These are phyloP conservation scores for Drosophila murphyi DNA, from an alignment of 1,140 invertebrate genomes.

Conservation along the genomic window DNA sequence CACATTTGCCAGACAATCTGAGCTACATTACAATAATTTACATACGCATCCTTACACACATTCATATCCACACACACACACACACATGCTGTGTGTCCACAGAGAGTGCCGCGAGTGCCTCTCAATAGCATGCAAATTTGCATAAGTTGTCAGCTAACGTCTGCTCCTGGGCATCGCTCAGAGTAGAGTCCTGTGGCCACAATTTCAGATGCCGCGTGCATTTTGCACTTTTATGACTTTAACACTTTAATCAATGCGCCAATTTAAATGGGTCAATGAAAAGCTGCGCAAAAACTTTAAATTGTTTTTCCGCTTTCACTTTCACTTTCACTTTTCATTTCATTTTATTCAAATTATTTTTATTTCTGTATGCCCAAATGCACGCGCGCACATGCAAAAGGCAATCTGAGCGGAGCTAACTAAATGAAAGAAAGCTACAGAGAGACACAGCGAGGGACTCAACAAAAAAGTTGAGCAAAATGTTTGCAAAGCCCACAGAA, in stretches of 20 bases:
- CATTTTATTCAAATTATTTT: neutral
- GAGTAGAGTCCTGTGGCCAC: conserved; percentile 21
- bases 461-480: conserved; percentile 38
- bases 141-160: conserved; percentile 77
- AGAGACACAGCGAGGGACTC: conserved; percentile 4
- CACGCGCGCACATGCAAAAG: neutral
- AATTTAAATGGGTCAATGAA: conserved; percentile 14
- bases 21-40: conserved; percentile 67
- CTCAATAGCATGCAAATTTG: conserved; percentile 77
- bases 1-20: conserved; percentile 46
- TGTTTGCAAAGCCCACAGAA: conserved; percentile 25
- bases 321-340: neutral
- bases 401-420: conserved; percentile 26
- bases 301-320: conserved; percentile 26
- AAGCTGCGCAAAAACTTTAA: neutral
- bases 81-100: neutral
- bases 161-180: conserved; percentile 26
- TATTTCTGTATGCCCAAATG: conserved; percentile 3
- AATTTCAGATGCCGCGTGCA: conserved; percentile 27
- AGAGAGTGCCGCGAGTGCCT: conserved; percentile 51
- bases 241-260: conserved; percentile 27
- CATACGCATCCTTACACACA: conserved; percentile 34
- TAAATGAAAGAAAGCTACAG: conserved; percentile 2
- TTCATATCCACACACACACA: conserved; percentile 1
- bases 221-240: conserved; percentile 47